Base-by-base conservation (phyloP, 2,888 invertebrate species). In the Corbicula japonica region DNA sequence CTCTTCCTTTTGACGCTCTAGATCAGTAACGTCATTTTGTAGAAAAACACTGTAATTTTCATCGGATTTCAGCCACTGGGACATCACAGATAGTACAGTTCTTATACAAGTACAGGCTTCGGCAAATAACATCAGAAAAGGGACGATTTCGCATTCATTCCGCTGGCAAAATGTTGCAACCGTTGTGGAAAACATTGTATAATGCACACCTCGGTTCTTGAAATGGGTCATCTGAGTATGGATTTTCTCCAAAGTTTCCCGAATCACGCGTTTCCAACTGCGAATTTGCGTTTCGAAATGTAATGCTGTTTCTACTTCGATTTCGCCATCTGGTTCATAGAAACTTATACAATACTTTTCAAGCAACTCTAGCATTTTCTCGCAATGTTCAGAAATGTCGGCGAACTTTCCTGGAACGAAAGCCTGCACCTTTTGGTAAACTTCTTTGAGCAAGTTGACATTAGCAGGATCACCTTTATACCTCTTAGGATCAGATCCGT, bases 331-430 rank as follows among this genome's bases (percentile, higher is more conserved):
- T 0, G 85, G 79, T 35, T 89, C 86, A 76, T 91, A 91, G 60
- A 92, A 92, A 78, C 91, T 92, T 12, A 91, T 85, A 73, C 90
- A 92, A 69, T 92, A 92, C 73, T 89, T 91, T 56, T 86, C 87
- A 34, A 90, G 56, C 5, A 87, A 78, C 32, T 85, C 77, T 15
- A 89, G 71, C 28, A 91, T 80, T 41, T 82, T 87, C 18, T 85
- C 75, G 69, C 89, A 88, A 1, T 83, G 78, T 18, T 80, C 81
- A 1, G 88, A 60, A 6, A 89, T 65, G 10, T 83, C 86, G n/a
- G 70, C 66, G 30, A 89, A 81, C 65, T 86, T 89, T 30, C 72
- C 84, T 0, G 92, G 91, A 18, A 92, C 85, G 60, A 83, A 88
- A 10, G 84, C 80, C 61, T 86, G 84, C 12, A 90, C 80, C 76